Conservation (phyloP, 2,113 vertebrate species). For the Psettodes erumei region DNA sequence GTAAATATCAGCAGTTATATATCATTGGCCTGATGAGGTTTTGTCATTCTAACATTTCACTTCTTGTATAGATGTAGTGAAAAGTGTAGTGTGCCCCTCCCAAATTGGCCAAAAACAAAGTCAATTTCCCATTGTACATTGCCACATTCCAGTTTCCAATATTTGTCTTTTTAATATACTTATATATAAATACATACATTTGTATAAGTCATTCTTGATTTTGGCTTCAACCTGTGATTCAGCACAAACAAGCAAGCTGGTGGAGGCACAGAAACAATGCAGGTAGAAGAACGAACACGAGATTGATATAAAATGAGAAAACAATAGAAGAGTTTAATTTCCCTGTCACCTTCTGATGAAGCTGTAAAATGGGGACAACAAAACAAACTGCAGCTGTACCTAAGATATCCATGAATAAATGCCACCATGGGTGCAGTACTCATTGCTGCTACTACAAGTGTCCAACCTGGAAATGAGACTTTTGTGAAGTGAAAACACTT, state of each 20-base stretch:
- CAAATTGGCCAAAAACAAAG: not conserved
- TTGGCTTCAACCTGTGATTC: constrained; percentile 76
- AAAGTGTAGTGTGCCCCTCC: too few species aligned
- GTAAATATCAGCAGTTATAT: too few species aligned
- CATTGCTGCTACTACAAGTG: not conserved
- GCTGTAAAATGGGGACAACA: not conserved
- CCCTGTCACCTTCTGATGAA: constrained; percentile 5
- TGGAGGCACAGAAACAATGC: constrained; percentile 58
- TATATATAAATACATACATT: constrained; percentile 84
- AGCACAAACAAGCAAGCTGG: constrained; percentile 76
- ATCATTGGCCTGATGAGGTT: too few species aligned
- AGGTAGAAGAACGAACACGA: constrained; percentile 35
- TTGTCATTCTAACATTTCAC: too few species aligned
- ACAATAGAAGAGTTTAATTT: constrained; percentile 21
- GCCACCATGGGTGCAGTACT: constrained; percentile 9
- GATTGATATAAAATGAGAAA: constrained; percentile 20
- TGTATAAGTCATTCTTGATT: constrained; percentile 80
- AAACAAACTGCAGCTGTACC: constrained; percentile 30
- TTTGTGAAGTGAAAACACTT: constrained; percentile 4
- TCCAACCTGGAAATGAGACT: constrained; percentile 29
- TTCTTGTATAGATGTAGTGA: too few species aligned
- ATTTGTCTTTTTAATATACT: constrained; percentile 80
- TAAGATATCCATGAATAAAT: constrained; percentile 16
- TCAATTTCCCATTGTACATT: not conserved
- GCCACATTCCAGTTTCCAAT: constrained; percentile 33